Percentiles rank a stretch among this genome's conserved stretches.
Evolutionary conservation across 1,140 invertebrate species (phyloP).

Genomic region (Zaprionus inermis): DNA sequence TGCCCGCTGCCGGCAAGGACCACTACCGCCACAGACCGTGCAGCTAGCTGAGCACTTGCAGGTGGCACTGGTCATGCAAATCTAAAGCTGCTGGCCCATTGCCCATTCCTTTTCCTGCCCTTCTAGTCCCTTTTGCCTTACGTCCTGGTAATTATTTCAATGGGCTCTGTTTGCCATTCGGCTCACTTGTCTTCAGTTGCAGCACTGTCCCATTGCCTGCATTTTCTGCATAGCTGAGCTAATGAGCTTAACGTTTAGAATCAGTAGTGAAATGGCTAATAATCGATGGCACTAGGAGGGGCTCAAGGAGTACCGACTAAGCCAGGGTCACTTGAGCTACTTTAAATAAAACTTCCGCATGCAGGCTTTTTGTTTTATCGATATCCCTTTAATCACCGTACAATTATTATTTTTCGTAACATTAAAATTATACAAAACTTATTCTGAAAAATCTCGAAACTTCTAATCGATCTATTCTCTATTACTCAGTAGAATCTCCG

Average conservation of each 20-base stretch:
- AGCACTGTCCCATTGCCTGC: not conserved
- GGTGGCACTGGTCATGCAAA: slow-evolving; percentile 56
- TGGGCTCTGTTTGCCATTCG: slow-evolving; percentile 65
- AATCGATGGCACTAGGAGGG: slow-evolving; percentile 21
- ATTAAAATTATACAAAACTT: too few species aligned
- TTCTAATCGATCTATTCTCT: too few species aligned
- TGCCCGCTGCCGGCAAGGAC: slow-evolving; percentile 39
- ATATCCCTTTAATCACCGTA: too few species aligned
- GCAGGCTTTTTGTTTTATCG: too few species aligned
- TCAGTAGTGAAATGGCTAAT: slow-evolving; percentile 18
- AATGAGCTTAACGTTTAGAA: slow-evolving; percentile 57
- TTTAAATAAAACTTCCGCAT: not conserved
- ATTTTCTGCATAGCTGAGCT: slow-evolving; percentile 64
- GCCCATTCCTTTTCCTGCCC: not conserved
- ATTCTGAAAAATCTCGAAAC: too few species aligned
- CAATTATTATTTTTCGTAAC: too few species aligned
- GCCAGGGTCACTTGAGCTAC: not conserved
- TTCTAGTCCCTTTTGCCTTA: not conserved
- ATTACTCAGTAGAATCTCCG: too few species aligned
- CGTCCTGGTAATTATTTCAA: slow-evolving; percentile 73
- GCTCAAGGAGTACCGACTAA: not conserved
- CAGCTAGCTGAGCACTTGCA: not conserved
- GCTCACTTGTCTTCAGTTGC: slow-evolving; percentile 36
- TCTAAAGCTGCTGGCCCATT: slow-evolving; percentile 24
- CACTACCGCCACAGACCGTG: slow-evolving; percentile 4